These are phyloP conservation scores for Pollimyrus isidori DNA, from an alignment of 2,113 vertebrate species.

Conservation along the genomic window DNA sequence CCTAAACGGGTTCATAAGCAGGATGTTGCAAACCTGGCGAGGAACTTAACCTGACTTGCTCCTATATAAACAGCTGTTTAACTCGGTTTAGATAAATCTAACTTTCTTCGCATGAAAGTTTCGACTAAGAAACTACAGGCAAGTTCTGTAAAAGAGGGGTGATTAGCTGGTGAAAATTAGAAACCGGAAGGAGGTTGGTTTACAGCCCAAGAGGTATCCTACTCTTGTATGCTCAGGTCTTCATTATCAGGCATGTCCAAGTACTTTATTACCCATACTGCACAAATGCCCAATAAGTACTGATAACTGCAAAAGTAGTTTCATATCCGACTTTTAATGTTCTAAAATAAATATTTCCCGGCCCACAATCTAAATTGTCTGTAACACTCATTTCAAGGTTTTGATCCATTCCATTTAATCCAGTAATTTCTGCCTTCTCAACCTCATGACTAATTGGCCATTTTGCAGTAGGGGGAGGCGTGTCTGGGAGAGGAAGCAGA, in stretches of 20 bases:
- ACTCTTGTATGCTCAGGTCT: neutral
- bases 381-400: slow-evolving; percentile 4
- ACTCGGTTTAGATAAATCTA: neutral
- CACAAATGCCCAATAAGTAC: neutral
- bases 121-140: neutral
- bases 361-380: neutral
- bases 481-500: neutral
- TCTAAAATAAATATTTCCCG: neutral
- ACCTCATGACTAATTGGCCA: neutral
- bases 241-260: neutral
- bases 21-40: neutral
- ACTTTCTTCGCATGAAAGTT: neutral
- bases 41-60: neutral
- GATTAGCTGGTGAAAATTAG: neutral
- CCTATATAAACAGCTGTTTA: neutral
- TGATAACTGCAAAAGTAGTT: neutral
- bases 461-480: neutral
- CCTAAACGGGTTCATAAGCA: neutral
- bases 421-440: neutral
- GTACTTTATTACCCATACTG: neutral
- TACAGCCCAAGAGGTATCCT: neutral
- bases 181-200: neutral
- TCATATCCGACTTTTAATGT: neutral
- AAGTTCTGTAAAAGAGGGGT: neutral
- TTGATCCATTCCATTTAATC: neutral